A percentile compares a stretch with the other conserved stretches of the same genome.
These are phyloP conservation scores for Notamacropus eugenii DNA, from an alignment of 2,797 vertebrate species.

Conservation along the genomic window DNA sequence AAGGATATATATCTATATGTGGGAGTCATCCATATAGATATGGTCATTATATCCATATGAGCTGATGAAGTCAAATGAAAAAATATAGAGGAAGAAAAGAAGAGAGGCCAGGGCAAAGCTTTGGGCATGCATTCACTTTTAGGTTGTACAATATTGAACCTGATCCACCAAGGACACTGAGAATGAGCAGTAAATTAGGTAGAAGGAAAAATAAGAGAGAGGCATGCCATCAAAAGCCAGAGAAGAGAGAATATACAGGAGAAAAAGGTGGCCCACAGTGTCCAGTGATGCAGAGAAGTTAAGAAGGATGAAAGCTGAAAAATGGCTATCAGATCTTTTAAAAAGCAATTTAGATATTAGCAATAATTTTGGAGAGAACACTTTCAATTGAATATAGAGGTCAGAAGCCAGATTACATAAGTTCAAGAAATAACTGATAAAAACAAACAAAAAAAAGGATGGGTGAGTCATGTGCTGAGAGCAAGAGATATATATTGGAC, in stretches of 20 bases:
- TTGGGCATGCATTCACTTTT: neutral
- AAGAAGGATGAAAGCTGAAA: neutral
- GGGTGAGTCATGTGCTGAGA: neutral
- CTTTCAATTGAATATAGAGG: neutral
- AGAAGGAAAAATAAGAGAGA: neutral
- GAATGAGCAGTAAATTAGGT: neutral
- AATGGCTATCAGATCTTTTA: neutral
- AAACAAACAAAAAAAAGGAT: neutral
- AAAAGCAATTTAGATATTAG: neutral
- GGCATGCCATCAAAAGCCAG: neutral
- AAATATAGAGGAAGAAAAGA: neutral
- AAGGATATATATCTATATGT: neutral
- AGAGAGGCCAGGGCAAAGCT: neutral
- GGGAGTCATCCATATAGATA: neutral
- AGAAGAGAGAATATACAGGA: neutral
- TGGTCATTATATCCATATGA: neutral
- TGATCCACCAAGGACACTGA: neutral
- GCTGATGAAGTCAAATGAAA: neutral
- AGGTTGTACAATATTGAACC: neutral
- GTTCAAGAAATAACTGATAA: neutral
- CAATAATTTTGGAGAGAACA: neutral
- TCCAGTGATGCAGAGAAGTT: neutral
- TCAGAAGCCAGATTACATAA: neutral
- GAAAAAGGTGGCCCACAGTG: neutral
- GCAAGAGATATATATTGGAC: neutral